phyloP scores from a whole-genome alignment of 2,113 vertebrate species.

The Puffinus mauretanicus region DNA sequence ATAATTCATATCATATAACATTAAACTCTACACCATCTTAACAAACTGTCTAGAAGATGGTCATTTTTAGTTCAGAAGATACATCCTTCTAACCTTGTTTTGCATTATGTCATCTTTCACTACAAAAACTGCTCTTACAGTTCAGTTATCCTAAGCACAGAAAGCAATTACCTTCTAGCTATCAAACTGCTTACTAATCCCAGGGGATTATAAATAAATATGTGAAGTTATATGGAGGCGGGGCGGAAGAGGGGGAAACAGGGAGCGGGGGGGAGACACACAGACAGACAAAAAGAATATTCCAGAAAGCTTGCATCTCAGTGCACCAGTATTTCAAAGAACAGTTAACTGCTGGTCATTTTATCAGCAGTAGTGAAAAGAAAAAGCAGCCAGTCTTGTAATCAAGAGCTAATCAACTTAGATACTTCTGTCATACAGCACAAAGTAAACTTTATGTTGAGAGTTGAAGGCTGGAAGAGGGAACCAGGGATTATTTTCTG shows the following conservation, averaged over 20 bases:
- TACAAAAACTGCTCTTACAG: background rate
- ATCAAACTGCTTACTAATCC: background rate
- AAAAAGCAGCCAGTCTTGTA: background rate
- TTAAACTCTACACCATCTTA: background rate
- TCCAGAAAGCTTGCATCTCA: background rate
- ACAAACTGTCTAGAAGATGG: background rate
- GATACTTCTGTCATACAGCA: background rate
- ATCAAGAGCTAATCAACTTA: background rate
- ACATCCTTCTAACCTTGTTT: background rate
- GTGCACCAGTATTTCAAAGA: background rate
- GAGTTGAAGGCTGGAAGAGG: background rate
- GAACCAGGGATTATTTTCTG: background rate
- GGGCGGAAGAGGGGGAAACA: fast-evolving
- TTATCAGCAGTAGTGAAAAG: background rate
- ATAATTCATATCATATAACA: background rate
- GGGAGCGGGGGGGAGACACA: background rate
- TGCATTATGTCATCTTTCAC: background rate
- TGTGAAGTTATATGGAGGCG: fast-evolving
- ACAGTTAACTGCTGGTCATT: background rate
- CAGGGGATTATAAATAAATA: background rate
- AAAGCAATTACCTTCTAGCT: background rate
- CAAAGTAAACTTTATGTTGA: background rate
- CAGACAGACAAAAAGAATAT: background rate
- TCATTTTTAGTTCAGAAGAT: background rate
- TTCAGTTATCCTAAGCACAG: background rate